Base-by-base conservation (phyloP, 2,113 vertebrate species). In the Marmota monax region DNA sequence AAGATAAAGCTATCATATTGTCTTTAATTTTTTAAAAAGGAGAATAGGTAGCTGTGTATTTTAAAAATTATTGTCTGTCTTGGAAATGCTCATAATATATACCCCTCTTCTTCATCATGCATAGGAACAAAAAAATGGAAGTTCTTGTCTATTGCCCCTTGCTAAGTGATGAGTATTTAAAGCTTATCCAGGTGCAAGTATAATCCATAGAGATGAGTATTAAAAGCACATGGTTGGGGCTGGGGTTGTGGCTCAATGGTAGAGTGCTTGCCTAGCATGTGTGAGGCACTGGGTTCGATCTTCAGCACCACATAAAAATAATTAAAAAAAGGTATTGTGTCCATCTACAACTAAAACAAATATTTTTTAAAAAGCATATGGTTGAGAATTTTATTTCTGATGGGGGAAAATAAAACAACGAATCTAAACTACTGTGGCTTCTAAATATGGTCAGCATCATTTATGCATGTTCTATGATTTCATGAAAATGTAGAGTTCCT, bases 331-430 rank as follows among this genome's bases (percentile, higher is more conserved):
- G 56, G 56, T 58, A 58, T 58, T 58, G 56, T 58, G 56, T 22
- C 56, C 20, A 22, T 23, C 56, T 58, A 58, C 56, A 23, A 58
- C 56, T 7, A 22, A 58, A 58, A 2, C 45, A 58, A 22, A 58
- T 58, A 58, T 20, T 11, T 51, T 51, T 51, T 58, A 58, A 58
- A 20, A 58, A 77, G 5, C 56, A 91, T 76, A 84, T 63, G 80
- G 29, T 29, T 61, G 63, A 95, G 84, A 84, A 58, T 98, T 85
- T 95, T 96, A 29, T 96, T 84, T 56, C 4, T 0, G 39, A 27
- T 0, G 7, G 13, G 37, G 39, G 11, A 16, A 34, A 45, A 34
- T 13, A 11, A 58, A 14, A 65, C 20, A 34, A 79, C 86, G 34
- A 53, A 48, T 58, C 13, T 2, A 61, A 48, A 61, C 13, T 2